phyloP scores from a whole-genome alignment of 2,888 invertebrate genomes.

The Conus canariensis region DNA sequence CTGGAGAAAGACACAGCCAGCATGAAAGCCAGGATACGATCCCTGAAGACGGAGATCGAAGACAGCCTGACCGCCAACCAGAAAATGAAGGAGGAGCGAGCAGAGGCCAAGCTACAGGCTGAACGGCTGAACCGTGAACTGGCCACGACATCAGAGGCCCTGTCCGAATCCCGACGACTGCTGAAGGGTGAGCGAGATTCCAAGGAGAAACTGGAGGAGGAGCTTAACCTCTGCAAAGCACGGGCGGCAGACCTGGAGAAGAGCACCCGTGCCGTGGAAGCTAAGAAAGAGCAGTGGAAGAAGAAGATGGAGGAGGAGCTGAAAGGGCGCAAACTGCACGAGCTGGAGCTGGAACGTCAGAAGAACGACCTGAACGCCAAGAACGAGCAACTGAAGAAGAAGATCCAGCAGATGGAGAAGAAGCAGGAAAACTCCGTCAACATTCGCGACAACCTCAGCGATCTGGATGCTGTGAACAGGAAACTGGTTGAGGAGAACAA shows the following conservation, averaged over 20 bases:
- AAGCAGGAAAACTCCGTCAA: slow-evolving; percentile 55
- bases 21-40: slow-evolving; percentile 46
- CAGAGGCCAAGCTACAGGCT: slow-evolving; percentile 53
- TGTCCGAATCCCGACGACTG: slow-evolving; percentile 18
- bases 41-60: slow-evolving; percentile 55
- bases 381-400: slow-evolving; percentile 40
- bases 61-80: slow-evolving; percentile 52
- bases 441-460: slow-evolving; percentile 9
- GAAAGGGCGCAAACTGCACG: not conserved
- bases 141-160: slow-evolving; percentile 27
- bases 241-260: slow-evolving; percentile 8
- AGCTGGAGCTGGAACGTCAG: slow-evolving; percentile 35
- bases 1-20: slow-evolving; percentile 45
- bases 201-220: slow-evolving; percentile 23
- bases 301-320: slow-evolving; percentile 27
- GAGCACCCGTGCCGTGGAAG: not conserved
- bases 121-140: slow-evolving; percentile 46
- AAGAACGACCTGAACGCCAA: slow-evolving; percentile 6
- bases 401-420: slow-evolving; percentile 59
- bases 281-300: slow-evolving; percentile 16
- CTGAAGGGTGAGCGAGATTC: slow-evolving; percentile 20
- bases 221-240: slow-evolving; percentile 1
- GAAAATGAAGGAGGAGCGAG: slow-evolving; percentile 54
- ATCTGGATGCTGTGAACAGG: slow-evolving; percentile 45
- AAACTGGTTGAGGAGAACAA: slow-evolving; percentile 51